Conservation (phyloP, 2,113 vertebrate species). For the Peucedramus taeniatus region DNA sequence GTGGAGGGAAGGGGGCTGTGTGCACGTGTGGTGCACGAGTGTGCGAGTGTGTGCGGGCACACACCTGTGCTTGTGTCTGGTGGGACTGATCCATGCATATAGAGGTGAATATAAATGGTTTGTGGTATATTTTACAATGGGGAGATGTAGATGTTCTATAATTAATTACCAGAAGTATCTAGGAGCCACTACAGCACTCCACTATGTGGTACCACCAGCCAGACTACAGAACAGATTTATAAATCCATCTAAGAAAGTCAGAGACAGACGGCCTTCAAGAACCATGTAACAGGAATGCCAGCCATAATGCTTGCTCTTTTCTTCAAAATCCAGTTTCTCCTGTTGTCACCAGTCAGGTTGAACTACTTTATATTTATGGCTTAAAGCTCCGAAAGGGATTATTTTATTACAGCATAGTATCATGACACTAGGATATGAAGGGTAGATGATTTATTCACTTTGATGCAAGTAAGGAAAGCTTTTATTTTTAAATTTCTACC, state of each 20-base stretch:
- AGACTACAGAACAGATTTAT: not conserved
- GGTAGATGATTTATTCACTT: constrained; percentile 63
- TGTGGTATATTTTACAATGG: not conserved
- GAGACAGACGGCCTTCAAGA: constrained; percentile 22
- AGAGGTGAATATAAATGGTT: not conserved
- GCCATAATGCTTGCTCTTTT: constrained; percentile 8
- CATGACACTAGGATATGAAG: constrained; percentile 64
- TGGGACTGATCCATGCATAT: not conserved
- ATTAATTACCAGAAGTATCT: not conserved
- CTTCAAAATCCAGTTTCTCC: constrained; percentile 71
- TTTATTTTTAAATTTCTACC: constrained; percentile 78
- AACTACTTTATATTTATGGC: constrained; percentile 77
- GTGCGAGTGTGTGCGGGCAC: rapidly evolving
- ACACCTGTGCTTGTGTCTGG: rapidly evolving
- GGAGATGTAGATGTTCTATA: not conserved
- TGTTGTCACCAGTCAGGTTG: constrained; percentile 71
- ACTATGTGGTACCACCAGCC: not conserved
- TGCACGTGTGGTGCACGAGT: rapidly evolving
- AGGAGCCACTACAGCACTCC: not conserved
- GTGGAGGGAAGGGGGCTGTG: too few species aligned
- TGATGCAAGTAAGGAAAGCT: constrained; percentile 73
- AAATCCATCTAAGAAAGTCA: not conserved
- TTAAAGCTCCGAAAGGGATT: constrained; percentile 72
- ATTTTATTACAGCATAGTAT: constrained; percentile 72
- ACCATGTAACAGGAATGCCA: constrained; percentile 16